Conservation (phyloP, 2,113 vertebrate species). For the Procavia capensis region DNA sequence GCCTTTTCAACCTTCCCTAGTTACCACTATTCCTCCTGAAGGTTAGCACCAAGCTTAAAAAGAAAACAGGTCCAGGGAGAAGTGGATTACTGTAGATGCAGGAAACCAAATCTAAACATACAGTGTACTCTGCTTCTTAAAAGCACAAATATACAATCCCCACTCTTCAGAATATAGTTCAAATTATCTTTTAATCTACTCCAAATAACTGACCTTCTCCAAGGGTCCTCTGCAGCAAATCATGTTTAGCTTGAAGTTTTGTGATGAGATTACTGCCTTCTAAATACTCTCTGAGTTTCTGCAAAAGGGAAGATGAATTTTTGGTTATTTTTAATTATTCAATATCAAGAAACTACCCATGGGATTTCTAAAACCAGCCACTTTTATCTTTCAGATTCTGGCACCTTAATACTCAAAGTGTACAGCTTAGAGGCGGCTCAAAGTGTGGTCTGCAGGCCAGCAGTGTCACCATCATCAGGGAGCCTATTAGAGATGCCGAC, state of each 20-base stretch:
- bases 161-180: not conserved
- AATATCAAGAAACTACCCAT: conserved; percentile 40
- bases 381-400: not conserved
- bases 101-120: not conserved
- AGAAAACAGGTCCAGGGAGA: not conserved
- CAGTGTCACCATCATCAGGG: rapidly evolving
- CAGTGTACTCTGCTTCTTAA: not conserved
- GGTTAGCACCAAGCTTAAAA: not conserved
- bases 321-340: conserved; percentile 48
- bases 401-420: not conserved
- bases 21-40: not conserved
- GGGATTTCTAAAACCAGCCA: not conserved
- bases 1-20: not conserved
- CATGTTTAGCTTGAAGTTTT: conserved; percentile 99
- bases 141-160: not conserved
- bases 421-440: not conserved
- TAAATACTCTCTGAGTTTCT: conserved; percentile 99
- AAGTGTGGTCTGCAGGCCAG: not conserved
- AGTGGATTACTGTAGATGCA: not conserved
- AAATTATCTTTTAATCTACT: not conserved
- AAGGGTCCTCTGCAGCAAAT: conserved; percentile 95
- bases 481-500: not conserved
- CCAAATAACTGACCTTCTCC: conserved; percentile 92
- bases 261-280: conserved; percentile 99
- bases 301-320: conserved; percentile 85